Evolutionary conservation across 1,140 invertebrate genomes (phyloP), one percentile per base, ranked within the genome.

Genomic region (Orchesella cincta): DNA sequence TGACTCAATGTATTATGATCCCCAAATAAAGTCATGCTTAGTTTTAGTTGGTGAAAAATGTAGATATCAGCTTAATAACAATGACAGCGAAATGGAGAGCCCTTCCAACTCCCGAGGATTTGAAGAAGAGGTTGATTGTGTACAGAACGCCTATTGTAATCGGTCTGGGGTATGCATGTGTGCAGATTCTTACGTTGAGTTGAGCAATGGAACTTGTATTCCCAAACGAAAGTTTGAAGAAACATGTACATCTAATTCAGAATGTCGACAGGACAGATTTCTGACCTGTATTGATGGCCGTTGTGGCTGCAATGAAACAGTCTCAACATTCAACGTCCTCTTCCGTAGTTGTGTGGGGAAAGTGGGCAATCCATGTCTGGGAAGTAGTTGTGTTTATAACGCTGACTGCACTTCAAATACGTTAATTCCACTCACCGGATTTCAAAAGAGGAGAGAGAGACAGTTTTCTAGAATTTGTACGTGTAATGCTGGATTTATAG

Each of bases 131-230:
- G 8, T 57, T 12, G 54, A 57, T 23, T 57, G 54, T 26, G 54
- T 57, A 5, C 54, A 57, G 54, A 57, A 57, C 54, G 54, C 54
- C 3, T 57, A 23, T 12, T 57, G 54, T 57, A 57, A 57, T 23
- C 54, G 23, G 26, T 57, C 54, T 23, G 54, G 54, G 12, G 14
- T 57, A 5, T 57, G 54, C 54, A n/a, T 26, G 14, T 57, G 54
- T 23, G 54, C 14, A 8, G 23, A 23, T 3, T 12, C 3, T 23
- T 57, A 14, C n/a, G 54, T 57, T 12, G 54, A 57, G 54, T 26
- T 57, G 14, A 57, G 54, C 26, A 57, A 57, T 57, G 54, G 54
- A 57, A 57, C 54, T 23, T 57, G 54, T 23, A 57, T 57, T n/a
- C 26, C 23, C 14, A 57, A 57, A 57, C 54, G 54, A 23, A n/a